Base-by-base conservation (phyloP, 2,888 invertebrate genomes). In the Hirtodrosophila trivittata region DNA sequence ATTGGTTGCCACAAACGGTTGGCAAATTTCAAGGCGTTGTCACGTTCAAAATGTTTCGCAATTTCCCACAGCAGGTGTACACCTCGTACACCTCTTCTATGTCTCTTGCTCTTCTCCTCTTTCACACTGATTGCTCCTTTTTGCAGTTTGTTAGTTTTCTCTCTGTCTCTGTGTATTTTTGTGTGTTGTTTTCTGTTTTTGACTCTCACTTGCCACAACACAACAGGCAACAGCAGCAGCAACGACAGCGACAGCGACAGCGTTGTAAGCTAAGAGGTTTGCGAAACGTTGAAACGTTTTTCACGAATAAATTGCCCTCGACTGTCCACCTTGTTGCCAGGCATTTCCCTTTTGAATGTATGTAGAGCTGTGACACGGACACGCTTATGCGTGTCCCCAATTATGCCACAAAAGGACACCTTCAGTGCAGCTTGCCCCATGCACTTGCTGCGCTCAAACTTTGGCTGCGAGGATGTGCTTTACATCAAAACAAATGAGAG, bases 401-500 rank as follows among this genome's bases (percentile, higher is more conserved):
- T 67, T 80, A 67, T 83, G 54, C 47, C 35, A 42, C 46, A 75
- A 55, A n/a, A 54, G 58, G 35, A 49, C 43, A 51, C 50, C 25
- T 38, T 51, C 13, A n/a, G 10, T 47, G 54, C 71, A 65, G 28
- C 47, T 41, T 38, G 12, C 47, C 21, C n/a, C 41, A 26, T 42
- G 18, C 28, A 21, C 2, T 14, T n/a, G n/a, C 14, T 38, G 25
- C 25, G 25, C 8, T 3, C 12, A 4, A 28, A 28, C 28, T 9
- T 28, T 7, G 28, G 28, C 9, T 3, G 28, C 7, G 60, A n/a
- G n/a, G n/a, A n/a, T n/a, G n/a, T n/a, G n/a, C n/a, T n/a, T n/a
- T n/a, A n/a, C n/a, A n/a, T n/a, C n/a, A n/a, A n/a, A n/a, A n/a
- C 41, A 78, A 83, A 83, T 76, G 80, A 76, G 77, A 32, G 25